A percentile compares a stretch with the other conserved stretches of the same genome.
These are phyloP conservation scores for Scytalopus superciliaris DNA, from an alignment of 2,113 vertebrate species.

Conservation along the genomic window DNA sequence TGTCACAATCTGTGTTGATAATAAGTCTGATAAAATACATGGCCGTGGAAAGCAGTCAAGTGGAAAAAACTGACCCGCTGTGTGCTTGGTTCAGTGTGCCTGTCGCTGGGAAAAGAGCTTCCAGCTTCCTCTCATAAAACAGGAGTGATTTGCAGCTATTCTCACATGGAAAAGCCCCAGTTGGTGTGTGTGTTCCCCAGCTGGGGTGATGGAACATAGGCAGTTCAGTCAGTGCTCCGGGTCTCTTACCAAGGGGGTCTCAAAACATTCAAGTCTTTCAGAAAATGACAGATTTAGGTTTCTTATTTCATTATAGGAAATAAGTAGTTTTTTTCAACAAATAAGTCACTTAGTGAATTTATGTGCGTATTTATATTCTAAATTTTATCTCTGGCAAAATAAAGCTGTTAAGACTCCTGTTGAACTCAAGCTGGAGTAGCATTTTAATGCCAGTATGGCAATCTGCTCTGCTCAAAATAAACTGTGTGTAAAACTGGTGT, in stretches of 20 bases:
- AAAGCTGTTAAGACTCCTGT: not conserved
- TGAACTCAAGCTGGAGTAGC: not conserved
- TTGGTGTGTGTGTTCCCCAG: not conserved
- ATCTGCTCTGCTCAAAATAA: not conserved
- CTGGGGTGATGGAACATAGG: not conserved
- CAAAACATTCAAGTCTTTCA: not conserved
- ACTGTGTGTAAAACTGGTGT: not conserved
- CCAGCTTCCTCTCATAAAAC: not conserved
- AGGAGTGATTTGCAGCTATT: not conserved
- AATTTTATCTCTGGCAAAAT: conserved; percentile 3
- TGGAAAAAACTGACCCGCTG: not conserved
- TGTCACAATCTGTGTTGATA: not conserved
- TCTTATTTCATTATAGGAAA: not conserved
- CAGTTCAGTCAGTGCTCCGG: not conserved
- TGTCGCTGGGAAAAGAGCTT: not conserved
- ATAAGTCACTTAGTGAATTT: not conserved
- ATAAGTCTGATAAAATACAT: not conserved
- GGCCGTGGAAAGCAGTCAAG: not conserved
- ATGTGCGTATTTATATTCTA: not conserved
- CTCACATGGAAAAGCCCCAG: not conserved
- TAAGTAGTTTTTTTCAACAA: not conserved
- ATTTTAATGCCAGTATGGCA: not conserved
- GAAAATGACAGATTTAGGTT: not conserved
- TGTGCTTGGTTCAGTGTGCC: not conserved
- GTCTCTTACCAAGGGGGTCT: not conserved